Percentiles rank a stretch among this genome's conserved stretches.
phyloP scores from a whole-genome alignment of 2,113 vertebrate genomes.

The Scopus umbretta region DNA sequence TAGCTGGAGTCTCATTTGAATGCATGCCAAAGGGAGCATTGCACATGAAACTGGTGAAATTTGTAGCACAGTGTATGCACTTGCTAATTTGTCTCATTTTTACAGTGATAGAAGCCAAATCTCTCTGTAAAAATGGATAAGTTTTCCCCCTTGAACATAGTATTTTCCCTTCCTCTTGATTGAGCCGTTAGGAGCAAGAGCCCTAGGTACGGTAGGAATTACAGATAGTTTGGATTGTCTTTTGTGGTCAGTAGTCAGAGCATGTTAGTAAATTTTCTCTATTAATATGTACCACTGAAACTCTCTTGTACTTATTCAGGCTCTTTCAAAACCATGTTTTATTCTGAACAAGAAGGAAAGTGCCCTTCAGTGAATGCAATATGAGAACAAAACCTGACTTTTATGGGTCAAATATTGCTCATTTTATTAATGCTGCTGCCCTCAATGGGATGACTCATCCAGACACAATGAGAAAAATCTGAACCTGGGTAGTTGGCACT shows the following conservation, averaged over 20 bases:
- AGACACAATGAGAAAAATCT: not conserved
- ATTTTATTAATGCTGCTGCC: not conserved
- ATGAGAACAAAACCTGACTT: not conserved
- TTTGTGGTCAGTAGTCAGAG: not conserved
- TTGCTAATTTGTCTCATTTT: not conserved
- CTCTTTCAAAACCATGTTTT: not conserved
- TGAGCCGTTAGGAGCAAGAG: not conserved
- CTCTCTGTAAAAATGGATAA: not conserved
- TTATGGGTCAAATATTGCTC: not conserved
- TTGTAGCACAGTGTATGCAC: not conserved
- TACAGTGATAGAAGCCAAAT: not conserved
- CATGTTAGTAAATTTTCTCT: not conserved
- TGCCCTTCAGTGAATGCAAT: not conserved
- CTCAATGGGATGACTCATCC: not conserved
- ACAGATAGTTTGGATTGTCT: not conserved
- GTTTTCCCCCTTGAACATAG: not conserved
- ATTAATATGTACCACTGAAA: not conserved
- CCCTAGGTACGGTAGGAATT: not conserved
- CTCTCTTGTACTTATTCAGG: not conserved
- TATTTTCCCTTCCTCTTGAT: not conserved
- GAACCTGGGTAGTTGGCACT: not conserved
- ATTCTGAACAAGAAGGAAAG: constrained; percentile 3
- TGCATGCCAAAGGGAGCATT: not conserved
- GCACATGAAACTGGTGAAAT: not conserved
- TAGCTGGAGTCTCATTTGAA: not conserved